Percentiles rank a stretch among this genome's conserved stretches.
Evolutionary conservation across 2,888 invertebrate genomes (phyloP).

Genomic region (Diadegma fenestrale): DNA sequence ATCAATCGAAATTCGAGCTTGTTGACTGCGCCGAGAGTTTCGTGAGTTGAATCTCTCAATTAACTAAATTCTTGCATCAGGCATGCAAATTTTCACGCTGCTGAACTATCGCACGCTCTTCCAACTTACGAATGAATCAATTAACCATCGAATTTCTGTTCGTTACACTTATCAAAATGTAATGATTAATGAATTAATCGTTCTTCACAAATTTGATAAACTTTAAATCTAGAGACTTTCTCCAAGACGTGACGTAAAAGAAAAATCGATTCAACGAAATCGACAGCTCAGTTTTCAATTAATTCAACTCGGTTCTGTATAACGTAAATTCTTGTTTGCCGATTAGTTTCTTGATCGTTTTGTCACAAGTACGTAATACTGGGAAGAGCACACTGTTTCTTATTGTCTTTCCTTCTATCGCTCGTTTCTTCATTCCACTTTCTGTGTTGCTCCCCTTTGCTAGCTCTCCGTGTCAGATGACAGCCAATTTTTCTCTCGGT

Average conservation of each 20-base stretch:
- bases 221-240: too few relatives aligned
- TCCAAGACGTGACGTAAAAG: neutral
- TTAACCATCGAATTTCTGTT: neutral
- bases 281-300: neutral
- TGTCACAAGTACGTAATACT: constrained; percentile 53
- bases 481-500: constrained; percentile 84
- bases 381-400: constrained; percentile 45
- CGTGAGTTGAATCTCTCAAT: constrained; percentile 78
- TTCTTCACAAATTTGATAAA: too few relatives aligned
- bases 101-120: neutral
- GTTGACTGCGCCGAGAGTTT: constrained; percentile 75
- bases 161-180: too few relatives aligned
- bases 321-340: constrained; percentile 46
- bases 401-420: constrained; percentile 30
- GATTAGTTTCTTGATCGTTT: constrained; percentile 46
- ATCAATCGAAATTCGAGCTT: constrained; percentile 77
- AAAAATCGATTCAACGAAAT: neutral
- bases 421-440: constrained; percentile 16
- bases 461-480: constrained; percentile 80
- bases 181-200: too few relatives aligned
- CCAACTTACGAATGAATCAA: neutral
- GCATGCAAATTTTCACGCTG: neutral
- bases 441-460: constrained; percentile 38
- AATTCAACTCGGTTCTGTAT: neutral
- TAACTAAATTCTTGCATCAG: constrained; percentile 31